phyloP scores from a whole-genome alignment of 2,888 invertebrate species.

The Lochmaea crataegi region DNA sequence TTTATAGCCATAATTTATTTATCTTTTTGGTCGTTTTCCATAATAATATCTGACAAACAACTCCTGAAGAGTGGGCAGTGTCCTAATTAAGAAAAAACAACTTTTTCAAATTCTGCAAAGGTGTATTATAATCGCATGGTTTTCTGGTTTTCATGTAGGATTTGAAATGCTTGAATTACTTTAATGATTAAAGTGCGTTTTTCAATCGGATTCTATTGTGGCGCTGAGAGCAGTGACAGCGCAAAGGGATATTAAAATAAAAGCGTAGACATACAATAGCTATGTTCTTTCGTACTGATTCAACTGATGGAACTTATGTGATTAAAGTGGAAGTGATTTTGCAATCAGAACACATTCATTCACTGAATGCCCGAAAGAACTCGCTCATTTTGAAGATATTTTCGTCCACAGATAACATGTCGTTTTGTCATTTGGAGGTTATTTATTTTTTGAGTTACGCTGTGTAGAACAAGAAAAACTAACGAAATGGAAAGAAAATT shows the following conservation, averaged over 20 bases:
- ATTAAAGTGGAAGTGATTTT: too few species aligned
- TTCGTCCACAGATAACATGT: too few species aligned
- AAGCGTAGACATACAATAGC: too few species aligned
- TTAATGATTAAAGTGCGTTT: slow-evolving; percentile 38
- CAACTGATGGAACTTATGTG: too few species aligned
- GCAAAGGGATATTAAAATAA: neutral
- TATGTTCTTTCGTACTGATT: too few species aligned
- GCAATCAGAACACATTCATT: too few species aligned
- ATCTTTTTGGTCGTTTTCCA: neutral
- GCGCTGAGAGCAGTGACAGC: slow-evolving; percentile 10
- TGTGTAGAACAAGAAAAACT: too few species aligned
- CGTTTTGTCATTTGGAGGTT: too few species aligned
- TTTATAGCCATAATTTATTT: neutral
- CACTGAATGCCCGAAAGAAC: too few species aligned
- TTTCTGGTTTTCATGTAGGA: slow-evolving; percentile 24
- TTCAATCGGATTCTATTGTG: slow-evolving; percentile 30
- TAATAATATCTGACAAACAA: slow-evolving; percentile 20
- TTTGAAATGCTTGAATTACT: slow-evolving; percentile 37
- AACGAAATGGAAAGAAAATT: too few species aligned
- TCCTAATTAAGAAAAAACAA: slow-evolving; percentile 42
- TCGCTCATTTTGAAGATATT: too few species aligned
- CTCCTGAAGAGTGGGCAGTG: slow-evolving; percentile 34
- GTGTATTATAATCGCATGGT: slow-evolving; percentile 37
- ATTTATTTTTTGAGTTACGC: too few species aligned
- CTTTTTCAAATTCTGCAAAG: slow-evolving; percentile 43